Percentiles rank a stretch among this genome's conserved stretches.
Evolutionary conservation across 2,797 vertebrate species (phyloP).

Genomic region (Discoglossus pictus): DNA sequence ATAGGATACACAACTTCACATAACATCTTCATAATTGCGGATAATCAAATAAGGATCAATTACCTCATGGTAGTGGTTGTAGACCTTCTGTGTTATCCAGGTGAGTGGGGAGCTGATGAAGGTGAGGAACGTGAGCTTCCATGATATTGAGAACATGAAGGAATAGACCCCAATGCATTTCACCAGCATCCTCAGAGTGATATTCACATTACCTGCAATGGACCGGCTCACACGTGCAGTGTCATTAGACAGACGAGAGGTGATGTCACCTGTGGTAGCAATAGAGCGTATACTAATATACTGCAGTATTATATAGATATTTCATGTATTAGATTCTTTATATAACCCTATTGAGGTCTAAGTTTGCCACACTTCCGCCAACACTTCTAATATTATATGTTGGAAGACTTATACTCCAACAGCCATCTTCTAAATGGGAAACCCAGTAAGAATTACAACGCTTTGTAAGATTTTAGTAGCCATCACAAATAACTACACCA

Average conservation of each 20-base stretch:
- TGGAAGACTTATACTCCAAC: too few relatives aligned
- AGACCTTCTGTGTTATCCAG: slow-evolving; percentile 67
- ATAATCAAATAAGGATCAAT: too few relatives aligned
- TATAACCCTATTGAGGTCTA: too few relatives aligned
- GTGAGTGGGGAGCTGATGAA: slow-evolving; percentile 74
- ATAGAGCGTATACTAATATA: not conserved
- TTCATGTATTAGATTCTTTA: not conserved
- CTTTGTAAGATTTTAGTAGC: too few relatives aligned
- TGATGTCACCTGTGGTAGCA: slow-evolving; percentile 69
- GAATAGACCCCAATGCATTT: slow-evolving; percentile 70
- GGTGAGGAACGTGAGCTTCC: slow-evolving; percentile 77
- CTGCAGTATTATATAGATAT: too few relatives aligned
- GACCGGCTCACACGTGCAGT: slow-evolving; percentile 78
- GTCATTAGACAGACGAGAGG: slow-evolving; percentile 77
- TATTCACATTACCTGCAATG: slow-evolving; percentile 75
- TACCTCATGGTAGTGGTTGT: slow-evolving; percentile 69
- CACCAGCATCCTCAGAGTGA: slow-evolving; percentile 70
- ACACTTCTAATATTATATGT: too few relatives aligned
- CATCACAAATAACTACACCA: too few relatives aligned
- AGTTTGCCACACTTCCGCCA: too few relatives aligned
- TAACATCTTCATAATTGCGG: too few relatives aligned
- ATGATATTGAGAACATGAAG: slow-evolving; percentile 82
- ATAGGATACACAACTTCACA: not conserved
- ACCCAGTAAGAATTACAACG: too few relatives aligned
- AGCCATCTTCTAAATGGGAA: too few relatives aligned